Base-by-base conservation (phyloP, 1,140 invertebrate species). In the Zaprionus africanus region DNA sequence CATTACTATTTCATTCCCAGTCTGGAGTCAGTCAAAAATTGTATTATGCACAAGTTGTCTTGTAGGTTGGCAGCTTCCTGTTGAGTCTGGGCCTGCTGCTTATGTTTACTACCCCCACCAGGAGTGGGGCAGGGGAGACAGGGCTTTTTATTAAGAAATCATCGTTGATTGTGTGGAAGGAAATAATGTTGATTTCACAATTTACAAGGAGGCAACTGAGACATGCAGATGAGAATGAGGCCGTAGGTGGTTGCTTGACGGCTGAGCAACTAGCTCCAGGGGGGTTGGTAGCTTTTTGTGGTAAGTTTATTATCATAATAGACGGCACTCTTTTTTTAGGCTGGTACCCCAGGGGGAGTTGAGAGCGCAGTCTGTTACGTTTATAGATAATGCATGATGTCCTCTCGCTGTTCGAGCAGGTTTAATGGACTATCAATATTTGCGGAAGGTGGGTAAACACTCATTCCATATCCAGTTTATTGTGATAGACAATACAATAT, bases 161-260 rank as follows among this genome's bases (percentile, higher is more conserved):
- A 88, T 90, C 85, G 85, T 90, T 88, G 85, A 90, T 90, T 88
- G 85, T 84, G 85, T 88, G 85, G 85, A 90, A 90, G 85, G 81
- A 88, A 88, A 83, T 90, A 84, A 90, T 90, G 85, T 90, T 88
- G 81, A 84, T 84, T 90, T 90, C 81, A 90, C 81, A 84, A 84
- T 88, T 84, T 79, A 71, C 65, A 78, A 74, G 60, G 60, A 36
- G 63, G 49, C 69, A 78, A 76, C 66, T 78, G 65, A 64, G 75
- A 81, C 77, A 63, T 60, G 58, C 54, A 67, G 68, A 62, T 26
- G 53, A 57, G 41, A 9, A 46, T n/a, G n/a, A 17, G n/a, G 3
- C 2, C 41, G n/a, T 17, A 46, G 62, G 69, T 41, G n/a, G 41
- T 51, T 22, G 22, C 54, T 51, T 7, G 24, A 43, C 17, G 43